Percentiles rank a stretch among this genome's conserved stretches.
Conservation (phyloP, 2,888 invertebrate species). For the Colostygia pectinataria region DNA sequence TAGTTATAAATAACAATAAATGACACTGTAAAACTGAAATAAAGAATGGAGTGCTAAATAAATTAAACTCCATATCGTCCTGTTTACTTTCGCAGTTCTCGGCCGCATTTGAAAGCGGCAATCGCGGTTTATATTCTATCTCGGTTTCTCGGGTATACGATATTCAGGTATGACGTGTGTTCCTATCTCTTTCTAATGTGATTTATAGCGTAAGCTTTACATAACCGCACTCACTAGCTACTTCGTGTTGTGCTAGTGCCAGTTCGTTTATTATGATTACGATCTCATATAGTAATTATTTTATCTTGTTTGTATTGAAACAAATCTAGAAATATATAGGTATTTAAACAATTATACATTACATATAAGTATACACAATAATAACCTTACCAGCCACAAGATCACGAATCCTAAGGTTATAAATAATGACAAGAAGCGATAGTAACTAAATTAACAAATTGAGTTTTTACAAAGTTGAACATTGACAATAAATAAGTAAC, state of each 20-base stretch:
- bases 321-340: too few relatives aligned
- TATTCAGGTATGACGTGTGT: conserved; percentile 29
- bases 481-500: conserved; percentile 13
- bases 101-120: conserved; percentile 52
- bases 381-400: neutral
- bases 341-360: neutral
- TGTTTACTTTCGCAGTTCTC: conserved; percentile 72
- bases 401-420: neutral
- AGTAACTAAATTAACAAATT: neutral
- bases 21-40: conserved; percentile 35
- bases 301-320: conserved; percentile 55
- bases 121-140: conserved; percentile 38
- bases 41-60: conserved; percentile 48
- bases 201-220: conserved; percentile 68
- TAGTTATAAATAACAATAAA: conserved; percentile 27
- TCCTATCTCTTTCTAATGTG: conserved; percentile 56
- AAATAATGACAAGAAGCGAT: neutral
- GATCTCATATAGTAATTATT: conserved; percentile 70
- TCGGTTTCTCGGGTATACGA: conserved; percentile 35
- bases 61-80: conserved; percentile 53
- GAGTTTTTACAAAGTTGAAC: conserved; percentile 3
- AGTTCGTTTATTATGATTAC: conserved; percentile 68
- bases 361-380: neutral
- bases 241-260: conserved; percentile 56
- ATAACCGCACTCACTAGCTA: conserved; percentile 64